These are phyloP conservation scores for Cochlearius cochlearius DNA, from an alignment of 2,113 vertebrate genomes.

Conservation along the genomic window DNA sequence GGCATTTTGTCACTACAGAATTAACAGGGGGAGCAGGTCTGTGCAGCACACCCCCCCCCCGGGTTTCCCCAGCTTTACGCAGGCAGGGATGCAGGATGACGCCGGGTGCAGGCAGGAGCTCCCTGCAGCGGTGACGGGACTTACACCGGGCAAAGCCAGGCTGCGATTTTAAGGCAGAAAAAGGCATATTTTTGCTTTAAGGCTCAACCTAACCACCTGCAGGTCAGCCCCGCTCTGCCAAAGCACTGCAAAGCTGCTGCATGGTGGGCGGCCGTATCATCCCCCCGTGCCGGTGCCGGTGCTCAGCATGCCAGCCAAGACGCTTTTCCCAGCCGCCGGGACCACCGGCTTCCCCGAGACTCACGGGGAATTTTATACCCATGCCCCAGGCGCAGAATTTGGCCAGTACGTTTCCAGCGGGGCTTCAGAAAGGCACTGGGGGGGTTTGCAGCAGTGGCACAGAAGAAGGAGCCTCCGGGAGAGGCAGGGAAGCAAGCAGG, in stretches of 20 bases:
- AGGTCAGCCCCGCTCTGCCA: not conserved
- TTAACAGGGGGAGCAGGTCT: not conserved
- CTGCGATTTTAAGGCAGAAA: not conserved
- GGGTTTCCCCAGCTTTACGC: not conserved
- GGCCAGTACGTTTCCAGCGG: rapidly evolving
- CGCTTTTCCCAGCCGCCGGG: not conserved
- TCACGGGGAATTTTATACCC: not conserved
- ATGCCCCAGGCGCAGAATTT: not conserved
- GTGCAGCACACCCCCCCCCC: not conserved
- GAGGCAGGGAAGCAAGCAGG: not conserved
- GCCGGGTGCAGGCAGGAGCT: not conserved
- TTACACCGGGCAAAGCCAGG: not conserved
- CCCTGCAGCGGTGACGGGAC: not conserved
- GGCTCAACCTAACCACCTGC: not conserved
- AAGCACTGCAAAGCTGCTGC: not conserved
- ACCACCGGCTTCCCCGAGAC: not conserved
- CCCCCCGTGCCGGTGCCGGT: rapidly evolving
- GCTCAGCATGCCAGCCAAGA: not conserved
- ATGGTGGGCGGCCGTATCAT: not conserved
- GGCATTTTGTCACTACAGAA: not conserved
- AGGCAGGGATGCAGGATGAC: not conserved
- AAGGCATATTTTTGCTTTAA: not conserved
- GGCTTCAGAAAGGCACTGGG: not conserved
- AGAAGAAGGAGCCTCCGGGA: not conserved
- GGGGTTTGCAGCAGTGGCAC: rapidly evolving